Conservation (phyloP, 92 coral and sea anemone genomes). For the Metridium senile region DNA sequence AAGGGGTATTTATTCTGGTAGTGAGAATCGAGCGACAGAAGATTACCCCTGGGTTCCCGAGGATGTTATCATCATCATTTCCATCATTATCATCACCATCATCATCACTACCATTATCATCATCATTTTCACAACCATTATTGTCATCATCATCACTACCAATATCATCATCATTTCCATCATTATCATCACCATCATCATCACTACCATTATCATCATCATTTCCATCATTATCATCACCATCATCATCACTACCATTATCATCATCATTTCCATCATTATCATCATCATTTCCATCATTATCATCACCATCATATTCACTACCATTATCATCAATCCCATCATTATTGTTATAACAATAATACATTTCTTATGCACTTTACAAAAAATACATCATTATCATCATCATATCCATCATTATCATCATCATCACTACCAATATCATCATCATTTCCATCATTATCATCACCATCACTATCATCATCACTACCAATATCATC, state of each 20-base stretch:
- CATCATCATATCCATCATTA: slow-evolving; percentile 2
- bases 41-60: too few relatives aligned
- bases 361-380: too few relatives aligned
- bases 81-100: neutral
- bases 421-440: neutral
- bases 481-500: neutral
- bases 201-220: neutral
- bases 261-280: neutral
- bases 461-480: neutral
- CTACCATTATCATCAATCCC: neutral
- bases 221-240: neutral
- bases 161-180: neutral
- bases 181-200: neutral
- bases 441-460: neutral
- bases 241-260: neutral
- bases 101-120: slow-evolving; percentile 10
- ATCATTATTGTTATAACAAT: neutral
- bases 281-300: neutral
- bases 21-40: too few relatives aligned
- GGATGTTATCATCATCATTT: neutral
- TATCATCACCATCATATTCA: neutral
- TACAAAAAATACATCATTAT: too few relatives aligned
- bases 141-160: neutral
- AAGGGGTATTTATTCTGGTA: too few relatives aligned
- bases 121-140: neutral